Percentiles rank a stretch among this genome's conserved stretches.
Evolutionary conservation across 2,797 vertebrate species (phyloP).

Genomic region (Prionace glauca): DNA sequence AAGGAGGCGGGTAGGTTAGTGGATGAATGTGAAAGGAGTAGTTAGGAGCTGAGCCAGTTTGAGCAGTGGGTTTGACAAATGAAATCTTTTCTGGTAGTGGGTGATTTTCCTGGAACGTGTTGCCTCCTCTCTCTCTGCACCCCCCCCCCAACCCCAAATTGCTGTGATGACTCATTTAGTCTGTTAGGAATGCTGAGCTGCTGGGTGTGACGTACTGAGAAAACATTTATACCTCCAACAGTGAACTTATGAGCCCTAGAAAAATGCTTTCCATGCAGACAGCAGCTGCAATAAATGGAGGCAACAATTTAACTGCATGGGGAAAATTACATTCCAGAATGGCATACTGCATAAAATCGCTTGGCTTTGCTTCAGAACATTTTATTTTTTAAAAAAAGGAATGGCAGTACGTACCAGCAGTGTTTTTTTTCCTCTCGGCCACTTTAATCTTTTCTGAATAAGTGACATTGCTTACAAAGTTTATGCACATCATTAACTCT

Average conservation of each 20-base stretch:
- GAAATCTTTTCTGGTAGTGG: conserved; percentile 46
- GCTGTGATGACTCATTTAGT: conserved; percentile 36
- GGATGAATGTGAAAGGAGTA: conserved; percentile 56
- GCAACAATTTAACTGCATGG: not conserved
- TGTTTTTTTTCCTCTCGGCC: not conserved
- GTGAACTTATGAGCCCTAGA: not conserved
- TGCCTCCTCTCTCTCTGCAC: conserved; percentile 23
- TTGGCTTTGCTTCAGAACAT: no score
- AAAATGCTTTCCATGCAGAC: not conserved
- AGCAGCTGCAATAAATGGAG: conserved; percentile 19
- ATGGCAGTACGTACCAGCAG: not conserved
- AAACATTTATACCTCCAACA: conserved; percentile 42
- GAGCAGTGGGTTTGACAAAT: conserved; percentile 63
- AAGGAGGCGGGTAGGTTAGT: conserved; percentile 46
- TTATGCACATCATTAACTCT: not conserved
- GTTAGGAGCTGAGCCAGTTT: conserved; percentile 59
- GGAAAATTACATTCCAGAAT: conserved; percentile 7
- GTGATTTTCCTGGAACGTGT: conserved; percentile 43
- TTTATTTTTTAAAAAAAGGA: not conserved
- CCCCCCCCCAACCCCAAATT: not conserved
- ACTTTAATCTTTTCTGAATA: not conserved
- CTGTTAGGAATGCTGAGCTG: conserved; percentile 53
- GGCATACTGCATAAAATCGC: not conserved
- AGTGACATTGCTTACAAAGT: not conserved
- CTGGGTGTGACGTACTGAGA: conserved; percentile 52